phyloP scores from a whole-genome alignment of 2,113 vertebrate species.

The Junco hyemalis region DNA sequence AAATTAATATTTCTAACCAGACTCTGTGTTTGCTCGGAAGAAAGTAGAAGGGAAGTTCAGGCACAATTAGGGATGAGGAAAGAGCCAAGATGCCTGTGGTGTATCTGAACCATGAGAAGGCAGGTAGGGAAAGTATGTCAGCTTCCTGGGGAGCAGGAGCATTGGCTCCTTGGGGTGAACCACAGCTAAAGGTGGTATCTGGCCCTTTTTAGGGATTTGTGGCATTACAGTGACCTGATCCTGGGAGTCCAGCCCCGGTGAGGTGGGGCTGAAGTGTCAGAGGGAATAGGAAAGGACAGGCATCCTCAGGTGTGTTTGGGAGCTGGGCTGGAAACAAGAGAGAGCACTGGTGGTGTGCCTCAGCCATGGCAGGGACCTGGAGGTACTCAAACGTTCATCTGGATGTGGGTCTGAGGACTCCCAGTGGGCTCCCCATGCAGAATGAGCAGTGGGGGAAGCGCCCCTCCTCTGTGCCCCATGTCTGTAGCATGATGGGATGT shows the following conservation, averaged over 20 bases:
- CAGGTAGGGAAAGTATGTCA: accelerated
- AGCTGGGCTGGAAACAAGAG: not conserved
- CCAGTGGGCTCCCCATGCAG: accelerated
- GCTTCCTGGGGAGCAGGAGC: not conserved
- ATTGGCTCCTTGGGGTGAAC: not conserved
- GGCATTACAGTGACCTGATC: accelerated
- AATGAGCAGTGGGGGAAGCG: not conserved
- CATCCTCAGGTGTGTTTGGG: accelerated
- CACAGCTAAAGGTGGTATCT: not conserved
- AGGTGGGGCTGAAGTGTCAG: accelerated
- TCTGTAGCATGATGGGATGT: accelerated
- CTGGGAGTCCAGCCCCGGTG: too few species aligned
- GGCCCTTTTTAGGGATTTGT: not conserved
- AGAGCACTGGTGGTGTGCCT: accelerated
- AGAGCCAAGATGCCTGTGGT: accelerated
- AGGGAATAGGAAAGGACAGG: not conserved
- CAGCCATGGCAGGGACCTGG: accelerated
- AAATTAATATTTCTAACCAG: not conserved
- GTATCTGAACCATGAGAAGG: not conserved
- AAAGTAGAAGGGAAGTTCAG: not conserved
- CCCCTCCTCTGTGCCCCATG: accelerated
- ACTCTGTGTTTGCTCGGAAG: accelerated
- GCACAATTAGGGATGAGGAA: not conserved
- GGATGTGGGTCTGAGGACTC: not conserved
- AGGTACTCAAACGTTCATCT: accelerated